A percentile compares a stretch with the other conserved stretches of the same genome.
Evolutionary conservation across 92 coral and sea anemone genomes (phyloP).

Genomic region (Montipora capitata): DNA sequence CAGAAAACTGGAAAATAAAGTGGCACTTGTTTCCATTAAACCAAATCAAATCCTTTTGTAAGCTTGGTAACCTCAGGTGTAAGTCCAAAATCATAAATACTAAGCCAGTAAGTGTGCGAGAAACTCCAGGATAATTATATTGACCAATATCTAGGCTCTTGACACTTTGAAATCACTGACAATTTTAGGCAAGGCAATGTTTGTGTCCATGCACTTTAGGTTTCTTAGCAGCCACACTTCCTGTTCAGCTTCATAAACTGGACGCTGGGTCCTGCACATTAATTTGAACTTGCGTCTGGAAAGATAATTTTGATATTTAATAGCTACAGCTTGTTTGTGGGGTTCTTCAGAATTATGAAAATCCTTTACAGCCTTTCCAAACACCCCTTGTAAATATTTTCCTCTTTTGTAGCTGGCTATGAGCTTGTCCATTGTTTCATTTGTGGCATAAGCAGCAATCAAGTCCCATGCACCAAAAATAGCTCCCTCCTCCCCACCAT

Average conservation of each 20-base stretch:
- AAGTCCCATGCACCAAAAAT: slow-evolving; percentile 85
- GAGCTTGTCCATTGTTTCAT: slow-evolving; percentile 58
- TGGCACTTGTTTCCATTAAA: not conserved
- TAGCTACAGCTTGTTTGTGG: slow-evolving; percentile 60
- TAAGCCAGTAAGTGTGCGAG: not conserved
- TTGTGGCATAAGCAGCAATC: slow-evolving; percentile 60
- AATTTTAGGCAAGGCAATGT: slow-evolving; percentile 4
- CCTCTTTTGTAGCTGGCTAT: slow-evolving; percentile 69
- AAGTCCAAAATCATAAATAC: slow-evolving; percentile 38
- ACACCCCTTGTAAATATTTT: slow-evolving; percentile 76
- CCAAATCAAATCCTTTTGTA: too few species aligned
- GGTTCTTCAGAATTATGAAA: slow-evolving; percentile 64
- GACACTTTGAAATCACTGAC: not conserved
- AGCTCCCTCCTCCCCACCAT: slow-evolving; percentile 68
- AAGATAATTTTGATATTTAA: slow-evolving; percentile 21
- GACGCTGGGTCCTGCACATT: too few species aligned
- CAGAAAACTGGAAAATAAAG: too few species aligned
- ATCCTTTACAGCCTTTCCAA: slow-evolving; percentile 16
- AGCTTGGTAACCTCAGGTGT: too few species aligned
- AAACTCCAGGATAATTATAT: slow-evolving; percentile 43
- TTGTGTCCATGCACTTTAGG: too few species aligned
- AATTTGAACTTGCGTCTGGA: too few species aligned
- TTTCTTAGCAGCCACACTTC: too few species aligned
- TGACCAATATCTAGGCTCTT: not conserved
- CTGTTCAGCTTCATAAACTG: too few species aligned